A percentile compares a stretch with the other conserved stretches of the same genome.
phyloP scores from a whole-genome alignment of 2,113 vertebrate genomes.

The Nettapus auritus region DNA sequence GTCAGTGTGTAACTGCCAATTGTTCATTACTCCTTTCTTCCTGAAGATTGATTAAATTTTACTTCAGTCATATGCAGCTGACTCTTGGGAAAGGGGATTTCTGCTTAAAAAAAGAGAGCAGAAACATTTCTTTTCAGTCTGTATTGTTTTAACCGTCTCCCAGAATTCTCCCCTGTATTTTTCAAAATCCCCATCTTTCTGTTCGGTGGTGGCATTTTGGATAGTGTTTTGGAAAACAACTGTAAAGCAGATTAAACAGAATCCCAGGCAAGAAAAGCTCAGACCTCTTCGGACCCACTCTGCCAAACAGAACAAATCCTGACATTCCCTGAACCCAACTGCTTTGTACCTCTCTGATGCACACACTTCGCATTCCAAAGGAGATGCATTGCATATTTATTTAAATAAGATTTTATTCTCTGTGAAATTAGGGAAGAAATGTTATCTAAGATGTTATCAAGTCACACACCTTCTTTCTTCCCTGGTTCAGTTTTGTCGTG shows the following conservation, averaged over 20 bases:
- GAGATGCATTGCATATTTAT: not conserved
- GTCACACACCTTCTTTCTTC: not conserved
- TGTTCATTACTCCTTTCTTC: not conserved
- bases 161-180: fast-evolving
- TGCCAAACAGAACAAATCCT: not conserved
- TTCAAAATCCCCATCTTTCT: not conserved
- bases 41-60: not conserved
- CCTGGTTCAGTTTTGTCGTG: not conserved
- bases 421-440: not conserved
- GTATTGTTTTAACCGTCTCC: not conserved
- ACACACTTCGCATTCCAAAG: not conserved
- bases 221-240: not conserved
- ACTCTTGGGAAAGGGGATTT: not conserved
- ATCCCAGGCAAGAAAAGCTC: not conserved
- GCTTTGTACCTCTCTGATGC: not conserved
- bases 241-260: not conserved
- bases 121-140: fast-evolving
- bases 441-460: not conserved
- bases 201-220: not conserved
- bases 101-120: not conserved
- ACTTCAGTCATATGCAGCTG: not conserved
- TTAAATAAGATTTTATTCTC: not conserved
- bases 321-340: not conserved
- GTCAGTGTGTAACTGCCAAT: not conserved
- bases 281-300: fast-evolving